Evolutionary conservation across 1,140 invertebrate species (phyloP), one percentile per base, ranked within the genome.

Genomic region (Triops cancriformis): DNA sequence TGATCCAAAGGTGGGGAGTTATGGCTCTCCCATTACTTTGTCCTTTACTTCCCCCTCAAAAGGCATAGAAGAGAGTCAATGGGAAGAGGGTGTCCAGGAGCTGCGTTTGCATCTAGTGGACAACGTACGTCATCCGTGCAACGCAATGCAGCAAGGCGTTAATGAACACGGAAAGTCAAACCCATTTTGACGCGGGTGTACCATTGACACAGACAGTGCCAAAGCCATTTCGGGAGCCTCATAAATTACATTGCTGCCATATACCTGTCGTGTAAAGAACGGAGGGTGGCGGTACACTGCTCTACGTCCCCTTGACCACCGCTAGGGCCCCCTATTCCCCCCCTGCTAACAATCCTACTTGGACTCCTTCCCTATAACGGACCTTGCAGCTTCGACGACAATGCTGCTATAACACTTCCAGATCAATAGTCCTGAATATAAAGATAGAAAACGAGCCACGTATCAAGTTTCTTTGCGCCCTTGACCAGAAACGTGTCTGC

Each of bases 171-270:
- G 51, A 64, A 64, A 64, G n/a, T 64, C 51, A 64, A 64, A 64
- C n/a, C n/a, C 51, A 64, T 64, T 64, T 64, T 64, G 51, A 64
- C n/a, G 51, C 51, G 51, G 51, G 51, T 64, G 51, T 23, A 64
- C 10, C 51, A 64, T 64, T 64, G 51, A 64, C 51, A 64, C 51
- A 64, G 45, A 64, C 45, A 64, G 51, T 64, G 51, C 0, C 51
- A 64, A 37, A 64, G 51, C 51, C 51, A 64, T 64, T 64, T 64
- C 51, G 23, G 31, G 51, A 64, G 51, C 51, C 51, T 64, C 51
- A 64, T 64, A 64, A 64, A 64, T 64, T n/a, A 64, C 51, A 64
- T 23, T 64, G 51, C 51, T 64, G 51, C 51, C 51, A 64, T 64
- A 64, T 64, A 64, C 51, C 51, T 64, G 51, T 64, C 51, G n/a